Conservation (phyloP, 1,140 invertebrate genomes). For the Laodelphax striatellus region DNA sequence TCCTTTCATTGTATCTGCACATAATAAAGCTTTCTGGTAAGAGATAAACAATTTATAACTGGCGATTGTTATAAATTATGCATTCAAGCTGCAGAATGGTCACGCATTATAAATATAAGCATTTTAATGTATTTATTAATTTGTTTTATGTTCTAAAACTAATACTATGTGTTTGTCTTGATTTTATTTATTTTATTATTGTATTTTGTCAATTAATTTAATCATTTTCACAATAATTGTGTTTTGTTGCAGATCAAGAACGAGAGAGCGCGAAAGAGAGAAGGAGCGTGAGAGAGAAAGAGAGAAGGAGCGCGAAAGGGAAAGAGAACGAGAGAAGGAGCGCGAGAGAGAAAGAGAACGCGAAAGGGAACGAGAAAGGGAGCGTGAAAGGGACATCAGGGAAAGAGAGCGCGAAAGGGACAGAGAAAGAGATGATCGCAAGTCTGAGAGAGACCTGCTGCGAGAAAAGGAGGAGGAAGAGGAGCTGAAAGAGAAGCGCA, state of each 20-base stretch:
- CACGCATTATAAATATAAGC: no score
- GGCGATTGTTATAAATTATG: no score
- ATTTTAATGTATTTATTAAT: no score
- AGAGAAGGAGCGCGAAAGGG: slow-evolving; percentile 31
- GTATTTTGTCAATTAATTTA: no score
- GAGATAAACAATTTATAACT: no score
- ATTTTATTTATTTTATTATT: no score
- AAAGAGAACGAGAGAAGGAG: slow-evolving; percentile 36
- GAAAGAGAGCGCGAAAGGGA: slow-evolving; percentile 29
- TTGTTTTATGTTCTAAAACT: no score
- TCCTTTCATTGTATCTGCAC: no score
- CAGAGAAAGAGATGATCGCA: slow-evolving; percentile 28
- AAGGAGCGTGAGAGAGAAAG: slow-evolving; percentile 26
- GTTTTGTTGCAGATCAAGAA: slow-evolving; percentile 22
- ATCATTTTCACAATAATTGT: not conserved
- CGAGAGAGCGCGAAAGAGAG: slow-evolving; percentile 32
- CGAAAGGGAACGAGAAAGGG: slow-evolving; percentile 42
- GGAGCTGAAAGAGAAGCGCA: slow-evolving; percentile 79
- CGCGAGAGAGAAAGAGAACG: slow-evolving; percentile 45
- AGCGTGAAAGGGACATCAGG: slow-evolving; percentile 22
- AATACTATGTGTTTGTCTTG: no score
- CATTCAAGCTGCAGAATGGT: no score
- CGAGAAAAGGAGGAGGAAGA: slow-evolving; percentile 82
- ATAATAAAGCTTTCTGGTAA: no score
- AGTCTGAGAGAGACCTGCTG: slow-evolving; percentile 38